Conservation (phyloP, 2,797 vertebrate species). For the Simalia tracyae region DNA sequence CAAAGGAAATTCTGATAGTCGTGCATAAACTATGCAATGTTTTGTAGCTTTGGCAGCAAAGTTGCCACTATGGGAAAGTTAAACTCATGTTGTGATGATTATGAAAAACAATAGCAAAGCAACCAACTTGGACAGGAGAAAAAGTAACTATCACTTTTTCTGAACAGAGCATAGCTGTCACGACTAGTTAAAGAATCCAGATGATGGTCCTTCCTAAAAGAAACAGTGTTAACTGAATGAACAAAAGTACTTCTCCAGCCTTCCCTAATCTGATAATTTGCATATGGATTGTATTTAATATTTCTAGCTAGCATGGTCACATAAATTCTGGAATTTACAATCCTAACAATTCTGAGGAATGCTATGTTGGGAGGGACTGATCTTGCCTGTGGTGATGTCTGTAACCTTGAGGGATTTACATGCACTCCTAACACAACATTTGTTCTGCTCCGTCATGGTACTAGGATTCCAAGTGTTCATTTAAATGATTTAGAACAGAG, state of each 20-base stretch:
- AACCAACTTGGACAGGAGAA: neutral
- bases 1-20: neutral
- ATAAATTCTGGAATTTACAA: neutral
- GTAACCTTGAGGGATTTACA: neutral
- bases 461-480: neutral
- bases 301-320: slow-evolving; percentile 10
- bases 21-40: neutral
- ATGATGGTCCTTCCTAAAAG: neutral
- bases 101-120: neutral
- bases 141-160: slow-evolving; percentile 6
- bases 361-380: neutral
- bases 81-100: neutral
- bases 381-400: slow-evolving; percentile 18
- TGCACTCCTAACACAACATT: neutral
- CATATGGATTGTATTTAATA: slow-evolving; percentile 7
- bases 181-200: neutral
- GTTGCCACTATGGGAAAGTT: slow-evolving; percentile 3
- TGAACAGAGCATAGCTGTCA: slow-evolving; percentile 12
- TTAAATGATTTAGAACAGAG: neutral
- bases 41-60: neutral
- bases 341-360: neutral
- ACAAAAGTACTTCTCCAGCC: neutral
- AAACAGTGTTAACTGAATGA: neutral
- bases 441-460: neutral
- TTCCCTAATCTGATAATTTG: neutral